Evolutionary conservation across 2,888 invertebrate species (phyloP).

Genomic region (Drosophila atripex): DNA sequence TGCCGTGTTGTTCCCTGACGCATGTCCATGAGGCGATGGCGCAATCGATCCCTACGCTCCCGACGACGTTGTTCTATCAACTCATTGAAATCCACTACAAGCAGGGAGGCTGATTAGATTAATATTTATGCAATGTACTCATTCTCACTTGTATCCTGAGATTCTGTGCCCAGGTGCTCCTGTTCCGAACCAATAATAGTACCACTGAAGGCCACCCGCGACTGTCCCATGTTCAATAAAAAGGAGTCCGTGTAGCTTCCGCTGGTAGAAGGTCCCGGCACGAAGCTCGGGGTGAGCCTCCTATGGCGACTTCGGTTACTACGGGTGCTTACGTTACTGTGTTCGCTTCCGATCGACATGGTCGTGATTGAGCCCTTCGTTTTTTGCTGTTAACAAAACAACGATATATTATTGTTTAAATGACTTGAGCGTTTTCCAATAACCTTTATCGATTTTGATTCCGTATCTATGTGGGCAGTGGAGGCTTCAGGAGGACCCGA

Average conservation of each 20-base stretch:
- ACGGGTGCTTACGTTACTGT: neutral
- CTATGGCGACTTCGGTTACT: neutral
- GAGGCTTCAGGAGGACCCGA: constrained; percentile 93
- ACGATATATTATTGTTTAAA: neutral
- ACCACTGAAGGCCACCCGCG: constrained; percentile 13
- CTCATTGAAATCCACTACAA: constrained; percentile 61
- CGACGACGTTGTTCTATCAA: constrained; percentile 64
- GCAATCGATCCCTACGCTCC: constrained; percentile 64
- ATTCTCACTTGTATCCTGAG: constrained; percentile 39
- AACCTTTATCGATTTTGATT: constrained; percentile 3
- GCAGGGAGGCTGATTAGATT: neutral
- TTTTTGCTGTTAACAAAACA: neutral
- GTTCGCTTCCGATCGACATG: neutral
- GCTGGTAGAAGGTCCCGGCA: constrained; percentile 8
- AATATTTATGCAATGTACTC: neutral
- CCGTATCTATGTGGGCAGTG: constrained; percentile 88
- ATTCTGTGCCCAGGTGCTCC: neutral
- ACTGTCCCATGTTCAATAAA: neutral
- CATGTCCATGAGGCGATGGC: constrained; percentile 59
- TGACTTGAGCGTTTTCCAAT: neutral
- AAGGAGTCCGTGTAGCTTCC: constrained; percentile 17
- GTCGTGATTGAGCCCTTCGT: neutral
- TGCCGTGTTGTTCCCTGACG: constrained; percentile 33
- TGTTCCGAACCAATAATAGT: neutral
- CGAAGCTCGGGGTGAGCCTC: neutral